Base-by-base conservation (phyloP, 2,888 invertebrate genomes). In the Caenorhabditis sp. region DNA sequence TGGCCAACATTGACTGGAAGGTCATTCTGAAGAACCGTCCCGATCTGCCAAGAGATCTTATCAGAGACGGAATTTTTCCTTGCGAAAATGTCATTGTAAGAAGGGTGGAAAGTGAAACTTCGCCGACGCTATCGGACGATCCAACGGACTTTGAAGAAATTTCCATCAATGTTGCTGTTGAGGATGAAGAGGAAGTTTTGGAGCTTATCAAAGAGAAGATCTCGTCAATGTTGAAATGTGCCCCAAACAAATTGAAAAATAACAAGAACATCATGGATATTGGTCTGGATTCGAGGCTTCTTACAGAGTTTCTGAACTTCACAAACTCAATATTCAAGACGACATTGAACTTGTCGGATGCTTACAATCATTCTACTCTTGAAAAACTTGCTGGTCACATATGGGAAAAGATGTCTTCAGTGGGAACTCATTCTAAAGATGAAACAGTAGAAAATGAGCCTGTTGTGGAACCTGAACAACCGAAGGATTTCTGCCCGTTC, bases 1-100 rank as follows among this genome's bases (percentile, higher is more conserved):
- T 88, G 1, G 89, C 89, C 15, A 85, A 84, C 26, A 72, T 89
- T 28, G 85, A 89, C 62, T 90, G 90, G 89, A 51, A 81, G 13
- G 67, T 71, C n/a, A 69, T 90, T 51, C 58, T 86, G 22, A 72
- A 82, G 6, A 80, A 83, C 64, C 70, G 90, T 22, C 83, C 71
- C 4, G 90, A 90, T 65, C 62, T 88, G 20, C 83, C 85, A 9
- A 58, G 53, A 51, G 85, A 87, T 72, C 53, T 84, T n/a, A 64
- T 85, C 58, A 61, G 6, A 40, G 22, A 65, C 22, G 76, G 61
- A 51, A 67, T 76, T 50, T 51, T 79, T 24, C 65, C 77, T 11
- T 74, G 71, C 26, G 55, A 67, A 37, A 70, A 53, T 47, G 47
- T 67, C 3, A 13, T 44, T 11, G 67, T 61, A 15, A 44, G 51